Evolutionary conservation across 2,888 invertebrate genomes (phyloP), one percentile per base, ranked within the genome.

Genomic region (Ferdinandea cuprea): DNA sequence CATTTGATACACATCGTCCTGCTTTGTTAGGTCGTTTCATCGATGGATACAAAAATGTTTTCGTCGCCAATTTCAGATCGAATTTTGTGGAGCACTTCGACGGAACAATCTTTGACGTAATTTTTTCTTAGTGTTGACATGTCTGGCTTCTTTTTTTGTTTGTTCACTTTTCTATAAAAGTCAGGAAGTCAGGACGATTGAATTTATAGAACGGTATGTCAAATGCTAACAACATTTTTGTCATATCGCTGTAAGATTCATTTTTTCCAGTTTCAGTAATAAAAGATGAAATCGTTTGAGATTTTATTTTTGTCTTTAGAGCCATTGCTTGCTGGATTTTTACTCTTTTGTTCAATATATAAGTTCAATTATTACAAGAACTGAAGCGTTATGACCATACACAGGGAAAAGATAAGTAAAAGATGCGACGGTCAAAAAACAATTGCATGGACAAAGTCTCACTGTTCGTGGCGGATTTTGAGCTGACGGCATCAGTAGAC

Each of bases 181-280:
- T 5, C 9, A 40, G 2, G 15, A 40, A 40, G 3, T 58, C 40
- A 13, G 25, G 40, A 46, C 61, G 21, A 46, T 68, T 68, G n/a
- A 56, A 15, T 46, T 56, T 25, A 21, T 28, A 15, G 3, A 56
- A 25, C 2, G 68, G 56, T 46, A 44, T 44, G 21, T 59, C 59
- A 44, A 21, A 61, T 46, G 61, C 61, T 11, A 61, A 61, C 3
- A 46, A 21, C 61, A 61, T 61, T 46, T 61, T 35, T 2, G 61
- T 61, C 21, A 61, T 4, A 61, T 61, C 32, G 7, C 19, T 6
- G 9, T 35, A 32, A 46, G 44, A 61, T 21, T 35, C 17, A n/a
- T 61, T 61, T 46, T 46, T 46, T 13, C n/a, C 9, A 5, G 2
- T 15, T 40, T 7, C 40, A 40, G 15, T 15, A 7, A 40, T 15